Percentiles rank a stretch among this genome's conserved stretches.
These are phyloP conservation scores for Dryoscopus gambensis DNA, from an alignment of 2,113 vertebrate genomes.

Conservation along the genomic window DNA sequence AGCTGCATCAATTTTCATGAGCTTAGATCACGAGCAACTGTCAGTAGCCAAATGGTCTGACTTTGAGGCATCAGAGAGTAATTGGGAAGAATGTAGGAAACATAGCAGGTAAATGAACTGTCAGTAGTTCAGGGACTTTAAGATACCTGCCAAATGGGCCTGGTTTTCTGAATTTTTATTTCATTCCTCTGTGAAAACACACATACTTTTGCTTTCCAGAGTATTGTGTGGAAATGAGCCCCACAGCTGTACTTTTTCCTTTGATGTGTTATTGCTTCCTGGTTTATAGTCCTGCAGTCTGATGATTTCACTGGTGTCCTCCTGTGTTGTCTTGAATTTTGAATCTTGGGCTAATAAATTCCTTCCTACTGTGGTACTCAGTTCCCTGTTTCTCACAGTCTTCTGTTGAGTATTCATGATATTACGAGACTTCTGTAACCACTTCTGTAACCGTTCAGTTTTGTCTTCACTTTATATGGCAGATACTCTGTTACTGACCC, in stretches of 20 bases:
- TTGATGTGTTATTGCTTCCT: neutral
- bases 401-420: neutral
- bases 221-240: neutral
- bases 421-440: neutral
- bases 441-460: neutral
- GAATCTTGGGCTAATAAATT: neutral
- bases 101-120: neutral
- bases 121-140: neutral
- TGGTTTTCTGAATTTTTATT: neutral
- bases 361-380: neutral
- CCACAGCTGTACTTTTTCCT: neutral
- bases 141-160: neutral
- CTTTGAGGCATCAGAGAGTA: neutral
- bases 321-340: neutral
- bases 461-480: neutral
- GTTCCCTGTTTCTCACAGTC: neutral
- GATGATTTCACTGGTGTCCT: neutral
- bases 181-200: neutral
- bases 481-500: neutral
- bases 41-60: neutral
- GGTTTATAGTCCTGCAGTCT: neutral
- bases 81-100: neutral
- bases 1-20: neutral
- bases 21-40: fast-evolving
- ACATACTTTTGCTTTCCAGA: neutral